Evolutionary conservation across 2,113 vertebrate species (phyloP).

Genomic region (Pseudorhombus dupliciocellatus): DNA sequence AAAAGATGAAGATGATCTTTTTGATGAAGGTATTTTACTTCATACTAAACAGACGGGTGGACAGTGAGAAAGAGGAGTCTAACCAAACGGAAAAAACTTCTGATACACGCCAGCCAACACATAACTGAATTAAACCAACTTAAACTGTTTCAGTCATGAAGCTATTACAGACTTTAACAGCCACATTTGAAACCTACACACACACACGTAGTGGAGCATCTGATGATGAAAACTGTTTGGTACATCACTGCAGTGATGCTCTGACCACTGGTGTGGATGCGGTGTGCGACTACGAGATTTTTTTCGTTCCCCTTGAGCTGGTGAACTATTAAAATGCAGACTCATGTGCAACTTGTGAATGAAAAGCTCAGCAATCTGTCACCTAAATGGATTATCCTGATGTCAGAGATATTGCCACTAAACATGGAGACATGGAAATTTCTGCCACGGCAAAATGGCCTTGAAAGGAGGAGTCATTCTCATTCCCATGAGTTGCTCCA

Average conservation of each 20-base stretch:
- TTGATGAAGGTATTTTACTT: too few relatives aligned
- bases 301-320: constrained; percentile 28
- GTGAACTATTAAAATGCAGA: constrained; percentile 63
- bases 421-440: constrained; percentile 66
- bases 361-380: constrained; percentile 76
- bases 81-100: too few relatives aligned
- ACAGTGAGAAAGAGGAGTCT: too few relatives aligned
- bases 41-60: too few relatives aligned
- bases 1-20: too few relatives aligned
- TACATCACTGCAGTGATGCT: constrained; percentile 4
- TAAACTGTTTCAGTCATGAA: too few relatives aligned
- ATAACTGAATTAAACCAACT: too few relatives aligned
- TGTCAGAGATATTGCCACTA: constrained; percentile 62
- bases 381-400: constrained; percentile 70
- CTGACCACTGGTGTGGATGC: constrained; percentile 1
- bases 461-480: constrained; percentile 33
- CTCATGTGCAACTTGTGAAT: constrained; percentile 58
- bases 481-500: constrained; percentile 46
- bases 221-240: neutral
- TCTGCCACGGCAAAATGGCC: constrained; percentile 45
- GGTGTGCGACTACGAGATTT: constrained; percentile 20
- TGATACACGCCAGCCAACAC: too few relatives aligned
- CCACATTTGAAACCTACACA: neutral
- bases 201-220: neutral
- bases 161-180: too few relatives aligned